Evolutionary conservation across 2,888 invertebrate species (phyloP).

Genomic region (Strigamia crassipes): DNA sequence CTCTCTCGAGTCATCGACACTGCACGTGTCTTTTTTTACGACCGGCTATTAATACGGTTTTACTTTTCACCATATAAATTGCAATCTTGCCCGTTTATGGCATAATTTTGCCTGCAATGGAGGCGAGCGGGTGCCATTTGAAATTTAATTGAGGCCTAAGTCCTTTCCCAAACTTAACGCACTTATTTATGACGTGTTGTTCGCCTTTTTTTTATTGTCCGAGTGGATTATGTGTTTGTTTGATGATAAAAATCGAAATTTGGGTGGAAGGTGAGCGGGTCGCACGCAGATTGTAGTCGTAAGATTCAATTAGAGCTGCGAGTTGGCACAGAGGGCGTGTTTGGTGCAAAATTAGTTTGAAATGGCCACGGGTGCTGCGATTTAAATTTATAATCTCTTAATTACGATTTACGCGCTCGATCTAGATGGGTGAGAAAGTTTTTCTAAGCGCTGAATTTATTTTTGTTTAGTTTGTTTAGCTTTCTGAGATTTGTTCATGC

Average conservation of each 20-base stretch:
- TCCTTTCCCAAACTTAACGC: not conserved
- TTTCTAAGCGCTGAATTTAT: too few relatives aligned
- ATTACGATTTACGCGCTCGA: not conserved
- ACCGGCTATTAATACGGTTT: slow-evolving; percentile 10
- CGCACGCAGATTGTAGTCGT: not conserved
- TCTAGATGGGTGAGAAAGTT: not conserved
- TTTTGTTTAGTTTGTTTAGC: too few relatives aligned
- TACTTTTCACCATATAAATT: not conserved
- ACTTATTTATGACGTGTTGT: slow-evolving; percentile 2
- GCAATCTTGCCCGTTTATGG: not conserved
- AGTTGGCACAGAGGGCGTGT: not conserved
- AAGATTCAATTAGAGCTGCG: slow-evolving; percentile 1
- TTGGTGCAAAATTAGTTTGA: not conserved
- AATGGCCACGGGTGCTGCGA: not conserved
- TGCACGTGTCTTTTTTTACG: not conserved
- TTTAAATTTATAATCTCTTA: not conserved
- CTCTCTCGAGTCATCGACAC: not conserved
- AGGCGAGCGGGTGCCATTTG: not conserved
- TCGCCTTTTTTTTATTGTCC: not conserved
- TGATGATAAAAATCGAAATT: not conserved
- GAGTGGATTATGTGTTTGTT: not conserved
- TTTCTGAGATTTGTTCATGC: too few relatives aligned
- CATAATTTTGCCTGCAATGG: not conserved
- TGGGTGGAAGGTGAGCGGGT: not conserved
- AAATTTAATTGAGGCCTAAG: not conserved